A percentile compares a stretch with the other conserved stretches of the same genome.
Conservation (phyloP, 1,140 invertebrate genomes). For the Drosophila parvula region DNA sequence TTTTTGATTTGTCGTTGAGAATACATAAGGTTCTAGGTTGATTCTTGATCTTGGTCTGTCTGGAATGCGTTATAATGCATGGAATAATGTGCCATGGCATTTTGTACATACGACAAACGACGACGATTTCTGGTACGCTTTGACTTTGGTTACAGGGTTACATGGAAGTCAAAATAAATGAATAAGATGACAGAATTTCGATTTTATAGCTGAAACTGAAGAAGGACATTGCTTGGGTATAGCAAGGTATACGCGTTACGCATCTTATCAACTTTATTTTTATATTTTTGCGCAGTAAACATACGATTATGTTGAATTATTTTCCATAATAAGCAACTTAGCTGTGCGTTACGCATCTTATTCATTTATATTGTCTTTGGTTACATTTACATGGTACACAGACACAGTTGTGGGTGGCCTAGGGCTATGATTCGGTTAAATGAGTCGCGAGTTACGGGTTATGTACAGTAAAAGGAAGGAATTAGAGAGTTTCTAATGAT, state of each 20-base stretch:
- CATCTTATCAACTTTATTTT: no score
- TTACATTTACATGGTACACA: slow-evolving; percentile 37
- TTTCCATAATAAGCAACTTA: no score
- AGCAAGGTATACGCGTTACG: no score
- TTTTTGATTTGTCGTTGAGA: neutral
- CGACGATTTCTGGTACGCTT: slow-evolving; percentile 33
- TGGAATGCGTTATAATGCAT: slow-evolving; percentile 44
- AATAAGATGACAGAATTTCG: neutral
- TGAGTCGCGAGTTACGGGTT: slow-evolving; percentile 30
- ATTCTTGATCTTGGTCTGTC: slow-evolving; percentile 29
- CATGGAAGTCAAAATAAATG: neutral
- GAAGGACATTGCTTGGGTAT: no score
- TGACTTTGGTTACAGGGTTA: slow-evolving; percentile 19
- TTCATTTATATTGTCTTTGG: neutral
- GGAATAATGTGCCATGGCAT: slow-evolving; percentile 45
- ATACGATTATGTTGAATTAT: no score
- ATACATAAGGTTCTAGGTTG: slow-evolving; percentile 11
- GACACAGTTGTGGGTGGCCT: slow-evolving; percentile 25
- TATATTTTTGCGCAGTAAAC: no score
- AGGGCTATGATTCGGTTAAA: slow-evolving; percentile 35
- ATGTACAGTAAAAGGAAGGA: slow-evolving; percentile 12
- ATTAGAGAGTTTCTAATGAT: neutral
- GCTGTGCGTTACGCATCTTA: neutral
- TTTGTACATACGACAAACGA: slow-evolving; percentile 48
- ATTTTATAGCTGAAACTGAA: neutral